These are phyloP conservation scores for Enoplosus armatus DNA, from an alignment of 2,797 vertebrate genomes.

Conservation along the genomic window DNA sequence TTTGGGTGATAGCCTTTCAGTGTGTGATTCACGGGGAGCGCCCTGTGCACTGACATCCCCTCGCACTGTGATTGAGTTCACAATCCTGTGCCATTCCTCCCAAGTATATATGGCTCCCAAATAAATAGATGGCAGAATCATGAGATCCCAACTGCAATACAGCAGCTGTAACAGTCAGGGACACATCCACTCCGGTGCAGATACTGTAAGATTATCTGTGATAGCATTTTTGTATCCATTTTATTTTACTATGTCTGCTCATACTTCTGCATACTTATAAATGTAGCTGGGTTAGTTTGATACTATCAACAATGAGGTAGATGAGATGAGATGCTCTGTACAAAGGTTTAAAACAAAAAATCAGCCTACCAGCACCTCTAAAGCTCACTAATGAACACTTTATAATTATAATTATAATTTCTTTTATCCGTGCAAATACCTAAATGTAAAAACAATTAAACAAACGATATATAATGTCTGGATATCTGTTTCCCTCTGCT, in stretches of 20 bases:
- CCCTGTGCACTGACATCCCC: conserved; percentile 82
- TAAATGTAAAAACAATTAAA: too few species aligned
- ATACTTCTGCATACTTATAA: conserved; percentile 21
- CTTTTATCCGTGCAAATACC: background rate
- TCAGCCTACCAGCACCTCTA: background rate
- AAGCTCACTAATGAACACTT: background rate
- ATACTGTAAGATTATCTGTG: conserved; percentile 64
- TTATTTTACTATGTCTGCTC: conserved; percentile 17
- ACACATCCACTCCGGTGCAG: conserved; percentile 24
- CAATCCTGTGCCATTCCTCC: conserved; percentile 78
- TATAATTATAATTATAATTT: background rate
- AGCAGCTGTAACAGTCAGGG: conserved; percentile 48
- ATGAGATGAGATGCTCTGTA: conserved; percentile 1
- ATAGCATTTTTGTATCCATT: conserved; percentile 34
- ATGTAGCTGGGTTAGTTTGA: conserved; percentile 24
- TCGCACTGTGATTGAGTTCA: conserved; percentile 85
- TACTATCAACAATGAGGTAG: conserved; percentile 24
- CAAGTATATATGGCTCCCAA: conserved; percentile 75
- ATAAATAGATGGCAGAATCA: conserved; percentile 81
- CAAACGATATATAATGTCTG: too few species aligned
- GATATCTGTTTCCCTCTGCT: background rate
- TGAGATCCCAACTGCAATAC: conserved; percentile 61
- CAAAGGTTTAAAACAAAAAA: background rate
- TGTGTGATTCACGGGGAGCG: conserved; percentile 85
- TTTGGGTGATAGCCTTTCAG: conserved; percentile 88